Evolutionary conservation across 2,797 vertebrate species (phyloP).

Genomic region (Delichon dasypus): DNA sequence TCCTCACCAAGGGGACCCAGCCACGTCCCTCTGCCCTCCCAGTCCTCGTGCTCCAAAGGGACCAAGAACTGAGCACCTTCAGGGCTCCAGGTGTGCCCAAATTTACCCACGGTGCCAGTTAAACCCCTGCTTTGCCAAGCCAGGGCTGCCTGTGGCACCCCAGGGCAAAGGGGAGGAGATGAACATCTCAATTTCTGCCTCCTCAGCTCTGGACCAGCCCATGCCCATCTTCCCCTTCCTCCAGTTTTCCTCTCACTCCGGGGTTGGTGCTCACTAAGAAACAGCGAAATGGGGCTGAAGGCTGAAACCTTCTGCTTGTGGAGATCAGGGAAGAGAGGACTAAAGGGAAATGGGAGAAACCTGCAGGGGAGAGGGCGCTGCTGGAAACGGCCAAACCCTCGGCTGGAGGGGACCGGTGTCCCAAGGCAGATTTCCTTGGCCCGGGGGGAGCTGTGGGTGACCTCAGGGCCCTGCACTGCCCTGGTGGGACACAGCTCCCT

Average conservation of each 20-base stretch:
- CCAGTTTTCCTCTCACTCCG: not conserved
- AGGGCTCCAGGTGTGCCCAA: not conserved
- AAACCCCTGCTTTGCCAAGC: fast-evolving
- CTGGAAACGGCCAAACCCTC: not conserved
- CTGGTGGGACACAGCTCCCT: not conserved
- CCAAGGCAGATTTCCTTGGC: not conserved
- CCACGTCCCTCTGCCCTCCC: not conserved
- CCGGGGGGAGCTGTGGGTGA: not conserved
- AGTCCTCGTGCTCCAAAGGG: not conserved
- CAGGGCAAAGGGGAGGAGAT: fast-evolving
- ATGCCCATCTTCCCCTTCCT: not conserved
- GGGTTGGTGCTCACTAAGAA: not conserved
- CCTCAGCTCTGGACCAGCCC: not conserved
- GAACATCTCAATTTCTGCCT: not conserved
- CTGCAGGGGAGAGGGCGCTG: not conserved
- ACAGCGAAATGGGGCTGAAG: not conserved
- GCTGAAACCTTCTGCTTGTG: not conserved
- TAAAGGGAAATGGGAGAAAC: not conserved
- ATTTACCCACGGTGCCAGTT: not conserved
- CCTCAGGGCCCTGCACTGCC: not conserved
- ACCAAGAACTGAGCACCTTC: fast-evolving
- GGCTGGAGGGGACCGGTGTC: not conserved
- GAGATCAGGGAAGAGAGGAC: not conserved
- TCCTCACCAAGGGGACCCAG: not conserved
- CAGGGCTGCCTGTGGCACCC: not conserved